Evolutionary conservation across 2,888 invertebrate genomes (phyloP), one percentile per base, ranked within the genome.

Genomic region (Hyposoter didymator): DNA sequence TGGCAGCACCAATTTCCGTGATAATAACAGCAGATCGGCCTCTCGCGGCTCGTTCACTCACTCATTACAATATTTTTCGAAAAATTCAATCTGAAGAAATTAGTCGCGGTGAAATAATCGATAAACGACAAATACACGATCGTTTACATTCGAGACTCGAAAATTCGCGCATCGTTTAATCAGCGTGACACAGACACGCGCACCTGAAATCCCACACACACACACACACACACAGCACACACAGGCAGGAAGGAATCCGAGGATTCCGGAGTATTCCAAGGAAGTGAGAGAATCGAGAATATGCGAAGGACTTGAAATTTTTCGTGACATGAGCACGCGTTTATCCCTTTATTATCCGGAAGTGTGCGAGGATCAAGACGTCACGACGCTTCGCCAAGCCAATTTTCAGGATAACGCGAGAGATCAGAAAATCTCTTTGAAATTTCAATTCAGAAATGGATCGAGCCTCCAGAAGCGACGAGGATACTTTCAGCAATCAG

Each of bases 401-500:
- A 81, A 35, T 70, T 81, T 74, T 72, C 55, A 47, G 8, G 72
- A 39, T 70, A 69, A 64, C 66, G 32, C 35, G 45, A 39, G 49
- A 47, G 62, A 43, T 22, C 45, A 59, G 28, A 28, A 73, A 35
- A 43, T 72, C 67, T 39, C 49, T 32, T 76, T 10, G 66, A 83
- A 72, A 85, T 73, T 80, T 49, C 35, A 75, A 47, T 79, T 14
- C 74, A 19, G 28, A 17, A 17, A 78, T 86, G 85, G 85, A 88
- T 69, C 82, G 87, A 79, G 28, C 73, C 70, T 87, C 84, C 62
- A 88, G 85, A 87, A 84, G 85, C 67, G 85, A 88, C 84, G 84
- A 83, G 73, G 83, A 80, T 45, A 73, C 82, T 66, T 89, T 87
- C 67, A 88, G 87, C 69, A 88, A 86, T 88, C 88, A 88, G 67